These are phyloP conservation scores for Limenitis arthemis DNA, from an alignment of 2,888 invertebrate species.

Conservation along the genomic window DNA sequence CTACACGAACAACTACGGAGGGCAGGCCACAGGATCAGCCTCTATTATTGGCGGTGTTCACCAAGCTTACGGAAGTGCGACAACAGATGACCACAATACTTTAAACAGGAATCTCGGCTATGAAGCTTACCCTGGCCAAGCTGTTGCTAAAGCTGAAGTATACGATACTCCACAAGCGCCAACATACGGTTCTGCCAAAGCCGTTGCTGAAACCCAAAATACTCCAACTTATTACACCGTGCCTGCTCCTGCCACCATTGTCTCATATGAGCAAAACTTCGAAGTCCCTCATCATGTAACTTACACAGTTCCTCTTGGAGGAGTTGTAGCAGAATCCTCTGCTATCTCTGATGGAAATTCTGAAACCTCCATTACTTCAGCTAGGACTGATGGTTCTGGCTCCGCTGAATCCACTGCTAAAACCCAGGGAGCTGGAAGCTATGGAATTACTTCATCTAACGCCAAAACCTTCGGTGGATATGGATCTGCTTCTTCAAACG, in stretches of 20 bases:
- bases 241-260: constrained; percentile 46
- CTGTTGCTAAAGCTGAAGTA: constrained; percentile 37
- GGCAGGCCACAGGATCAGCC: constrained; percentile 43
- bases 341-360: constrained; percentile 39
- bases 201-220: constrained; percentile 31
- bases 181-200: constrained; percentile 31
- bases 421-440: constrained; percentile 38
- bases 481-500: constrained; percentile 45
- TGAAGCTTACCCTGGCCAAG: constrained; percentile 38
- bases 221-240: constrained; percentile 41
- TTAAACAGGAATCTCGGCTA: constrained; percentile 36
- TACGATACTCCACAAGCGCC: constrained; percentile 31
- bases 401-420: constrained; percentile 45
- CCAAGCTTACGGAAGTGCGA: constrained; percentile 39
- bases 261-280: constrained; percentile 54
- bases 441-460: constrained; percentile 43
- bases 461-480: constrained; percentile 40
- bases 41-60: constrained; percentile 35
- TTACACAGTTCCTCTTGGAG: constrained; percentile 29
- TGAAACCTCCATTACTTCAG: constrained; percentile 42
- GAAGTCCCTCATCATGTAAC: constrained; percentile 35
- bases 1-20: constrained; percentile 38
- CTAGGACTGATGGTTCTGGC: constrained; percentile 39
- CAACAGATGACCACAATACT: constrained; percentile 17
- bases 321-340: constrained; percentile 40